Base-by-base conservation (phyloP, 1,140 invertebrate species). In the Aplysia californica region DNA sequence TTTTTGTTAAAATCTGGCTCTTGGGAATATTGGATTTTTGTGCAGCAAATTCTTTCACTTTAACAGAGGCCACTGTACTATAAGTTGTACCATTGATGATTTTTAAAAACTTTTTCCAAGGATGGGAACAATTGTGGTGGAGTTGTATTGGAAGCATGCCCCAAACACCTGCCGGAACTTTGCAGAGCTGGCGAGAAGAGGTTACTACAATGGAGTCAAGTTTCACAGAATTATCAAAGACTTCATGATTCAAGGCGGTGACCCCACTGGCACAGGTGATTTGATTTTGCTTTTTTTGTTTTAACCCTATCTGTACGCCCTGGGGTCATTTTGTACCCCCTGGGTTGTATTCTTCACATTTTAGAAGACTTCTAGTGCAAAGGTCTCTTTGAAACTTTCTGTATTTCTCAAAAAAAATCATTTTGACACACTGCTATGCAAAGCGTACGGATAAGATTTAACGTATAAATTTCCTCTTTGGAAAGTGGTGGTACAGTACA, bases 91-190 rank as follows among this genome's bases (percentile, higher is more conserved):
- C 44, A n/a, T 50, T 50, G n/a, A 50, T 50, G n/a, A 10, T 50
- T 50, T 15, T 50, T n/a, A 15, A 50, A 15, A 50, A 50, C n/a
- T 35, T 77, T 70, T 71, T 85, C 89, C 72, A 65, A 99, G 97
- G 41, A 98, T 99, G 96, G 97, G 98, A 0, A 94, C 95, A 85
- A 92, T 99, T 36, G 92, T 93, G 0, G 90, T 99, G 55, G 97
- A 99, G 89, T 91, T 99, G 59, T 99, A 99, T 86, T 99, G 97
- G 98, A 97, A 98, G 90, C 97, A 99, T 90, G 94, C 97, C 10
- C 97, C 97, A 31, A 94, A 94, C 75, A 98, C 97, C 2, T 99
- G 98, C 79, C 91, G 95, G 85, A 99, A 99, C 89, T 99, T 99
- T 92, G 97, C 97, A 70, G 97, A 99, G 91, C 90, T 99, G 36